Evolutionary conservation across 2,797 vertebrate genomes (phyloP), one percentile per base, ranked within the genome.

Genomic region (Enteromius radiatus): DNA sequence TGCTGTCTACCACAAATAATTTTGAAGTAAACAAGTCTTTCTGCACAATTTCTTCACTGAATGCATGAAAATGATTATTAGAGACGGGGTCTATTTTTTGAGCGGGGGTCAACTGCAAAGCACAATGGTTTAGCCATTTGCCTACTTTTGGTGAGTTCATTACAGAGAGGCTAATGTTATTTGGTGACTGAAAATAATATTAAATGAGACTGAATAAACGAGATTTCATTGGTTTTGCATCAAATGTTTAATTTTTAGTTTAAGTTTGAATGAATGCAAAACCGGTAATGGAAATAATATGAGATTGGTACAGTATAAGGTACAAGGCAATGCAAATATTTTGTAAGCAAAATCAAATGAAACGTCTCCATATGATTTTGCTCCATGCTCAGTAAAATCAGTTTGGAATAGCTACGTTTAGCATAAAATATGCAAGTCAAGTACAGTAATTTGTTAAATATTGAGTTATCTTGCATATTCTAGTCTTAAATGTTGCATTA

Each of bases 21-120:
- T 75, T 33, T 28, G 41, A 67, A 75, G 70, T 54, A 38, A 81
- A 81, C 69, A 81, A 63, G 45, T 52, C 1, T 12, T 45, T 45
- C 14, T 45, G 4, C 43, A 45, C 43, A 45, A 41, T 19, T 26
- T 33, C 31, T 61, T 26, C 10, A 64, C 31, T 63, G 21, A 78
- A 63, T 73, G n/a, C 41, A 49, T 36, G 36, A 19, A 76, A 45
- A 43, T 43, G 0, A 59, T 33, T 67, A 63, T 84, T 64, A 14
- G 10, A 31, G 76, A 26, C 31, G 23, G 12, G n/a, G n/a, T n/a
- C n/a, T n/a, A n/a, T n/a, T 67, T 78, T 73, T 68, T 63, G 15
- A 1, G 45, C 14, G 47, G 47, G 17, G 47, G 56, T 59, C 59
- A 77, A 26, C 5, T 19, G 15, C 17, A 54, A 15, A 36, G 36